Conservation (phyloP, 2,797 vertebrate genomes). For the Ctenopoma kingsleyae region DNA sequence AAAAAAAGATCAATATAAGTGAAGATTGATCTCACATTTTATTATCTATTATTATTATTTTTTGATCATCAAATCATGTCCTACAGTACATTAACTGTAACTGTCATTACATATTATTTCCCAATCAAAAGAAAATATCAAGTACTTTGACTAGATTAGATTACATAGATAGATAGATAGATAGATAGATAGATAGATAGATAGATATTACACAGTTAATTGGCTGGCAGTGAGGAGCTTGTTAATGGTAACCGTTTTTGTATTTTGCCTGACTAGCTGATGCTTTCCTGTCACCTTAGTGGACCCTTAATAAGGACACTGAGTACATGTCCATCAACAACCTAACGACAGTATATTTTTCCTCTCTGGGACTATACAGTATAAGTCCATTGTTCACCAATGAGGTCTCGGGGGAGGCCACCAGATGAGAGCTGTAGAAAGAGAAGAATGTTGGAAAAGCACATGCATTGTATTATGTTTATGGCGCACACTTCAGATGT, state of each 20-base stretch:
- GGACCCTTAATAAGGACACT: conserved; percentile 53
- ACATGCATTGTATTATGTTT: conserved; percentile 31
- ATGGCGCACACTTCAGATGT: conserved; percentile 31
- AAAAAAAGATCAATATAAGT: neutral
- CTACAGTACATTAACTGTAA: neutral
- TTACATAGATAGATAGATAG: too few relatives aligned
- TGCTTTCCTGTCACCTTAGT: conserved; percentile 40
- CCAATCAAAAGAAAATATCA: too few relatives aligned
- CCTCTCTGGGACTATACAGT: conserved; percentile 29
- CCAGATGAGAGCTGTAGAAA: conserved; percentile 29
- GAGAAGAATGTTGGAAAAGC: conserved; percentile 8
- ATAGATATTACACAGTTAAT: neutral
- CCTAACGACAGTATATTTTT: conserved; percentile 42
- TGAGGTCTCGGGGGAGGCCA: conserved; percentile 50
- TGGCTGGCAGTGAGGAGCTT: conserved; percentile 32
- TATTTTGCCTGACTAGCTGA: conserved; percentile 18
- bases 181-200: neutral
- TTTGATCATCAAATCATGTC: neutral
- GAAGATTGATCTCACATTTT: neutral
- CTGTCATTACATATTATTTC: too few relatives aligned
- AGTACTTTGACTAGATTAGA: too few relatives aligned
- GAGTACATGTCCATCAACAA: conserved; percentile 52
- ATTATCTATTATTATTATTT: too few relatives aligned
- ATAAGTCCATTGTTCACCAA: conserved; percentile 45
- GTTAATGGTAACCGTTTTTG: conserved; percentile 25